Evolutionary conservation across 2,888 invertebrate genomes (phyloP).

Genomic region (Allacma fusca): DNA sequence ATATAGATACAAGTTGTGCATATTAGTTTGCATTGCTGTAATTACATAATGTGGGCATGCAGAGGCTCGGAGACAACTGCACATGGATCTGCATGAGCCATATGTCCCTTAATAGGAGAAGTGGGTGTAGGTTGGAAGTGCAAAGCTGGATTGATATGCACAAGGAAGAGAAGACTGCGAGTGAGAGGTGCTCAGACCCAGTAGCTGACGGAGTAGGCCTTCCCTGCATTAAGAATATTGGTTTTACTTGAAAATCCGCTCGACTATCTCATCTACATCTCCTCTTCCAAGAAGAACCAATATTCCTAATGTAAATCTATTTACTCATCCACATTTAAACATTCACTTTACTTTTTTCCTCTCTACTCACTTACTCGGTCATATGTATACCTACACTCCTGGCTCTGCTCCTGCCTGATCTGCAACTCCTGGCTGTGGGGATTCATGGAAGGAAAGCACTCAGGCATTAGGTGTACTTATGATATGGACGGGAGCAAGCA

Average conservation of each 20-base stretch:
- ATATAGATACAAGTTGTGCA: too few relatives aligned
- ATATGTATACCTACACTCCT: not conserved
- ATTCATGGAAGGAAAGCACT: too few relatives aligned
- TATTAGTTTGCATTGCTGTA: too few relatives aligned
- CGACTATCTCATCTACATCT: constrained; percentile 36
- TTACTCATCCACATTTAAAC: constrained; percentile 43
- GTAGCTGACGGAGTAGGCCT: not conserved
- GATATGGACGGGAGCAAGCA: not conserved
- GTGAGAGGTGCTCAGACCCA: not conserved
- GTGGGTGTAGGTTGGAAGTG: too few relatives aligned
- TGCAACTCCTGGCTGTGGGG: too few relatives aligned
- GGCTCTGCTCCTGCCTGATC: not conserved
- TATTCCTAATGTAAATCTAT: constrained; percentile 44
- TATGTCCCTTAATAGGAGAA: too few relatives aligned
- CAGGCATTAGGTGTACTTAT: too few relatives aligned
- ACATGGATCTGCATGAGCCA: too few relatives aligned
- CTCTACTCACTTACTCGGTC: not conserved
- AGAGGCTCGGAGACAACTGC: too few relatives aligned
- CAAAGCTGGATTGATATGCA: not conserved
- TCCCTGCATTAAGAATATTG: constrained; percentile 35
- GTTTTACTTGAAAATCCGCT: constrained; percentile 16
- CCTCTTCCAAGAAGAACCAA: constrained; percentile 17
- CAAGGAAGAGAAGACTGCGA: not conserved
- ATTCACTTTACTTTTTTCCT: constrained; percentile 27
- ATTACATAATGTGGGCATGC: too few relatives aligned